Conservation (phyloP, 2,888 invertebrate species). For the Candidula unifasciata region DNA sequence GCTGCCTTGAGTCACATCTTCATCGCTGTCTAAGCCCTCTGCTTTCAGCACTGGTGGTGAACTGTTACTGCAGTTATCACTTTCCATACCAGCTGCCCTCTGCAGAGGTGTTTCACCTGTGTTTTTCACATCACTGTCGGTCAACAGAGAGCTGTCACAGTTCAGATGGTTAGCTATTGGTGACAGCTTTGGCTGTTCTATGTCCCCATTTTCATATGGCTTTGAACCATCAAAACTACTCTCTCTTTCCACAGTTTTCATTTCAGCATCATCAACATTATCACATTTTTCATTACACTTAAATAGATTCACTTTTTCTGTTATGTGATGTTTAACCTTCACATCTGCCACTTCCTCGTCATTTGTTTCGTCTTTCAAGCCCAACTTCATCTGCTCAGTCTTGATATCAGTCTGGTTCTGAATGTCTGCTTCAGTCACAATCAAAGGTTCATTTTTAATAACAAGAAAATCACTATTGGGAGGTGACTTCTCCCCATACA, state of each 20-base stretch:
- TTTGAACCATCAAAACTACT: background rate
- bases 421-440: conserved; percentile 13
- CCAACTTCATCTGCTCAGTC: conserved; percentile 19
- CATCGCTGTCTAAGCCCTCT: conserved; percentile 44
- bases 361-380: background rate
- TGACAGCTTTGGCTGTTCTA: conserved; percentile 47
- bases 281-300: conserved; percentile 1
- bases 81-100: conserved; percentile 17
- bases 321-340: background rate
- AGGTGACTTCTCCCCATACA: conserved; percentile 9
- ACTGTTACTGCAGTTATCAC: conserved; percentile 41
- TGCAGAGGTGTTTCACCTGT: background rate
- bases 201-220: conserved; percentile 48
- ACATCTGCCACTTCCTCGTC: background rate
- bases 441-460: conserved; percentile 31
- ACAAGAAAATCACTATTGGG: background rate
- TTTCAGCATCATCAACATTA: background rate
- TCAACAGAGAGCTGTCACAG: background rate
- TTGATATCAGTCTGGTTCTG: background rate
- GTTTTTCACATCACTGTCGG: background rate
- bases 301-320: conserved; percentile 6
- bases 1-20: conserved; percentile 10
- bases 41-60: conserved; percentile 50
- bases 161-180: conserved; percentile 40
- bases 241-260: background rate